Evolutionary conservation across 53 echinoderm and acorn worm genomes (phyloP), one percentile per base, ranked within the genome.

Genomic region (Actinopyga echinites): DNA sequence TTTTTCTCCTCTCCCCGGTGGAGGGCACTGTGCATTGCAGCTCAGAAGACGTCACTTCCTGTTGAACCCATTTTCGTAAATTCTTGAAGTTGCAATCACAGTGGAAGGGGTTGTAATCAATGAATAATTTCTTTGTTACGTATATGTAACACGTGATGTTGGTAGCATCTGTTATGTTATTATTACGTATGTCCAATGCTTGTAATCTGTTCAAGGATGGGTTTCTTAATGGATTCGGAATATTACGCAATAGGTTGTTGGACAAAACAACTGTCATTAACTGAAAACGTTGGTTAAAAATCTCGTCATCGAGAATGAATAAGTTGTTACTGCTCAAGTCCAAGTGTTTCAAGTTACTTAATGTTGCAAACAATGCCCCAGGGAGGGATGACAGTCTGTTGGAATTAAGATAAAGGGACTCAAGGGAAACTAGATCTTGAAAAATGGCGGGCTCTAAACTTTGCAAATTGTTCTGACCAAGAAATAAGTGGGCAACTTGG

Each of bases 81-180:
- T 8, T 42, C 35, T 45, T 21, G 23, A 69, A 40, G 37, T 36
- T n/a, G n/a, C n/a, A n/a, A n/a, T n/a, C n/a, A n/a, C n/a, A n/a
- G n/a, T n/a, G n/a, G n/a, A n/a, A n/a, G 0, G 69, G 69, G 69
- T 69, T 69, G 0, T 33, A 22, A 5, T 69, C 69, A 40, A 69
- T 29, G 11, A 69, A 40, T 17, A 69, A 40, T 21, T 49, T 69
- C 4, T 69, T 42, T 31, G 42, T 69, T 37, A 1, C 69, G 0
- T 37, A 9, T 8, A 69, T 36, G n/a, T 31, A 69, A 8, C 40
- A 40, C 30, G 69, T 36, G 11, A 69, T 37, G 2, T 69, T 40
- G 10, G 69, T 69, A 23, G 69, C 69, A 37, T 69, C 69, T 20
- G 37, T 26, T 35, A 69, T 35, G 38, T 69, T 35, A 22, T 69